Percentiles rank a stretch among this genome's conserved stretches.
phyloP scores from a whole-genome alignment of 2,797 vertebrate genomes.

The Odontamblyopus rebecca region DNA sequence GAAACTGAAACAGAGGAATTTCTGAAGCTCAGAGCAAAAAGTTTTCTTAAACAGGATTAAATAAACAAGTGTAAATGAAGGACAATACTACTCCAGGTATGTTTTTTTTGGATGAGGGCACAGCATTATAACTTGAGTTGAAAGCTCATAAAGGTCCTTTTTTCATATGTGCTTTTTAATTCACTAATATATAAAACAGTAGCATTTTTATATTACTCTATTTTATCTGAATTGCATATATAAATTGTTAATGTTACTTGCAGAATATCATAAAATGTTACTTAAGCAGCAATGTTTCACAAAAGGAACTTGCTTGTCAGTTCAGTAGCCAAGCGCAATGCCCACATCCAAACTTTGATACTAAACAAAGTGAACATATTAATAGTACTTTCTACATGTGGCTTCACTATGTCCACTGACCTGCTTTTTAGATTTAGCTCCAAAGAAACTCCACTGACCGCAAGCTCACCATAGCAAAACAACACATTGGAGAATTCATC shows the following conservation, averaged over 20 bases:
- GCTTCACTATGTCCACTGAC: slow-evolving; percentile 60
- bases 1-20: too few relatives aligned
- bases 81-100: too few relatives aligned
- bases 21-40: too few relatives aligned
- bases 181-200: too few relatives aligned
- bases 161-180: too few relatives aligned
- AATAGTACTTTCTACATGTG: slow-evolving; percentile 47
- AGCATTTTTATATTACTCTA: not conserved
- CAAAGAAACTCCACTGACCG: slow-evolving; percentile 71
- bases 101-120: too few relatives aligned
- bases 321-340: slow-evolving; percentile 13
- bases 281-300: slow-evolving; percentile 13
- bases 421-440: slow-evolving; percentile 66
- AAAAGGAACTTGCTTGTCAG: slow-evolving; percentile 28
- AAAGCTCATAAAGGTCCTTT: too few relatives aligned
- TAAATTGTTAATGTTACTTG: not conserved
- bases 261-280: not conserved
- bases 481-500: slow-evolving; percentile 65
- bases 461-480: slow-evolving; percentile 81
- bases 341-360: slow-evolving; percentile 22
- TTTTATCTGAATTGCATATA: not conserved
- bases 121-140: too few relatives aligned
- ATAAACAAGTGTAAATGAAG: too few relatives aligned
- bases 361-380: slow-evolving; percentile 59
- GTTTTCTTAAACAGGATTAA: too few relatives aligned